Base-by-base conservation (phyloP, 37 sponge, comb jelly and placozoan species). In the Diacarnus erythraeanus region DNA sequence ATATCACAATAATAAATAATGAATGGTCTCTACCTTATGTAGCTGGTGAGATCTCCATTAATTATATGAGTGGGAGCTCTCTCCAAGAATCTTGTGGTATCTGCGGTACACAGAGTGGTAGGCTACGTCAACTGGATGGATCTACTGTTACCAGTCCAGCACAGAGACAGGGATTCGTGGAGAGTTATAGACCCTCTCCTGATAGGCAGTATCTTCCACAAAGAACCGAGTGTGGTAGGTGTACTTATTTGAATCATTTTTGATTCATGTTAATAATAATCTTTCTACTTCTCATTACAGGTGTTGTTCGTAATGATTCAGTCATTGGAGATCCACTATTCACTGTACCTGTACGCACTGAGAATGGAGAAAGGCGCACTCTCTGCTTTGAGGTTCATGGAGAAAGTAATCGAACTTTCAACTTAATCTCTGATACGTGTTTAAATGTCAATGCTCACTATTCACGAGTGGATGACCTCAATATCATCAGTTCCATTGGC, bases 321-420 rank as follows among this genome's bases (percentile, higher is more conserved):
- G 78, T 82, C 17, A 70, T 82, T 71, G 88, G 88, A 20, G 88
- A 88, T 33, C 88, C 88, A 1, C 78, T 88, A 30, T 77, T 65
- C 66, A 82, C 83, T 31, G 88, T 82, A 2, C 88, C 88, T 9
- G 5, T 83, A 20, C 42, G 1, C 33, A 20, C 57, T 56, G 40
- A 2, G 1, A 58, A 20, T 23, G 69, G 22, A 5, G 61, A 60
- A 40, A 20, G 1, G 1, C n/a, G 36, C 8, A 54, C 27, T 43
- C 85, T 92, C 21, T 92, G 92, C 64, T 92, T 77, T 57, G 92
- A 92, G 20, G 63, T 92, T 3, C 81, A 81, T 57, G 92, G 92
- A 0, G 5, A 31, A 29, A 42, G 79, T 0, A 64, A 83, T 42
- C 39, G 39, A 38, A 74, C 59, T 64, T 83, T 82, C 68, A 80